A percentile compares a stretch with the other conserved stretches of the same genome.
phyloP scores from a whole-genome alignment of 2,113 vertebrate species.

The Lethenteron camtschaticum region DNA sequence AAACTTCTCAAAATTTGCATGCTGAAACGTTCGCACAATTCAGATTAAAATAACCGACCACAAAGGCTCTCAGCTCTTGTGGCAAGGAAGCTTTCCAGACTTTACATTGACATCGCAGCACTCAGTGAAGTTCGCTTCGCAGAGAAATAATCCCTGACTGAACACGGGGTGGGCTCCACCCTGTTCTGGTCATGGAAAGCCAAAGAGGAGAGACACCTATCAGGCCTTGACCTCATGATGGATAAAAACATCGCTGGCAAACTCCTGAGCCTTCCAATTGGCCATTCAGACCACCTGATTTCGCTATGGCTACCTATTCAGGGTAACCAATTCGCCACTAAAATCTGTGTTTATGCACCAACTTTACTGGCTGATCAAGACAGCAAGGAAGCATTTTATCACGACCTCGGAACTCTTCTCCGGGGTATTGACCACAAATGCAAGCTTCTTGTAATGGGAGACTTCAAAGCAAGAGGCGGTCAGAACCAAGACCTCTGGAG shows the following conservation, averaged over 20 bases:
- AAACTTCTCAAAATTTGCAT: neutral
- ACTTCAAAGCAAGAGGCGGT: neutral
- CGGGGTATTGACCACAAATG: neutral
- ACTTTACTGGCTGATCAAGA: neutral
- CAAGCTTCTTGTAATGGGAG: neutral
- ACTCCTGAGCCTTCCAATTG: neutral
- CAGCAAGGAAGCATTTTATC: neutral
- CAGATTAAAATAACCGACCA: neutral
- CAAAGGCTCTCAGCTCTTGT: neutral
- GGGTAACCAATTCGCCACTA: neutral
- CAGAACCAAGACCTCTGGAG: neutral
- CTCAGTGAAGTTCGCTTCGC: neutral
- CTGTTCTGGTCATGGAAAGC: conserved; percentile 3
- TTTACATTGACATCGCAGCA: conserved; percentile 3
- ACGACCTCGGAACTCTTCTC: neutral
- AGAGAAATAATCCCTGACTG: neutral
- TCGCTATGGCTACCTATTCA: neutral
- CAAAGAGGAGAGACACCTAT: neutral
- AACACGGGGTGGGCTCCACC: neutral
- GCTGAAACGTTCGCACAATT: neutral
- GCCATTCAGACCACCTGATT: neutral
- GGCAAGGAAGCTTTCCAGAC: neutral
- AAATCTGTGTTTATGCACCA: neutral
- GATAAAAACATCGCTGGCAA: neutral
- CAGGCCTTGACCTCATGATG: neutral